phyloP scores from a whole-genome alignment of 2,113 vertebrate species.

The Ifrita kowaldi region DNA sequence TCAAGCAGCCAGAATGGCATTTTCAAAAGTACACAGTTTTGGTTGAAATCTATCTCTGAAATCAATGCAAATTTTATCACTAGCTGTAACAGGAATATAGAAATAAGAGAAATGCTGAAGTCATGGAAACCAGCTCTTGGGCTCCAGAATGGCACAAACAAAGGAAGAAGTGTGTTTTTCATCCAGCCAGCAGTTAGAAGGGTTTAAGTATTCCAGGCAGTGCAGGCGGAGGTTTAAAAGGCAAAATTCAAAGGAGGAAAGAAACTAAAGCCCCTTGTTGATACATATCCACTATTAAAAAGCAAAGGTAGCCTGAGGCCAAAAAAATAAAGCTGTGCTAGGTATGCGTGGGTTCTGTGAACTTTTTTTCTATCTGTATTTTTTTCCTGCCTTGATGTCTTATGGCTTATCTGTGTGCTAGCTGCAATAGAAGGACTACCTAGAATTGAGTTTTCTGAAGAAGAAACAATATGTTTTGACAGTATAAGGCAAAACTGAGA shows the following conservation, averaged over 20 bases:
- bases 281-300: background rate
- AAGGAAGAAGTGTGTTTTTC: constrained; percentile 32
- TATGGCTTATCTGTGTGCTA: background rate
- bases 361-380: background rate
- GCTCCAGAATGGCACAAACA: background rate
- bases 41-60: background rate
- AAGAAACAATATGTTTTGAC: background rate
- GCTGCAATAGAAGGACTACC: background rate
- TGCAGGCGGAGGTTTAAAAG: constrained; percentile 18
- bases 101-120: constrained; percentile 6
- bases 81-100: background rate
- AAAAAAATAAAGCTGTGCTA: background rate
- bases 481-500: background rate
- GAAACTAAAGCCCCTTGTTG: constrained; percentile 11
- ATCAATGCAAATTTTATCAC: background rate
- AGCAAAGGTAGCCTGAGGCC: background rate
- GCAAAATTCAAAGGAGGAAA: constrained; percentile 18
- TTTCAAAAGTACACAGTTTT: background rate
- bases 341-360: background rate
- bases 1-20: background rate
- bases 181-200: background rate
- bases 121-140: constrained; percentile 45
- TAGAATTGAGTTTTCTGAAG: background rate
- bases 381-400: background rate
- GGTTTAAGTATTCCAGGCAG: constrained; percentile 41